A percentile compares a stretch with the other conserved stretches of the same genome.
Evolutionary conservation across 2,113 vertebrate species (phyloP).

Genomic region (Amia ocellicauda): DNA sequence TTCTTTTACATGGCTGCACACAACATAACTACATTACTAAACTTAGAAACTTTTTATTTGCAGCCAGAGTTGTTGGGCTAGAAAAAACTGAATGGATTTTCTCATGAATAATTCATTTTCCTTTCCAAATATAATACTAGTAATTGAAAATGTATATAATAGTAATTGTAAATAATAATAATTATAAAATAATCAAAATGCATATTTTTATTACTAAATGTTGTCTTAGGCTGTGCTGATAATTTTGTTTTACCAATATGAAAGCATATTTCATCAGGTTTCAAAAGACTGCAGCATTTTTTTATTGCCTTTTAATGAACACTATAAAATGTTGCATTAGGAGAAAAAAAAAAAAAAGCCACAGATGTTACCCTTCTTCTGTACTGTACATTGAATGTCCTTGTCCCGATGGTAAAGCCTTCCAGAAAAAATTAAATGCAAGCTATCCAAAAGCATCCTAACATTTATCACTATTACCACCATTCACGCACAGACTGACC

Average conservation of each 20-base stretch:
- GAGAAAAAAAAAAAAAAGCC: conserved; percentile 39
- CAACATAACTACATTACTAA: no score
- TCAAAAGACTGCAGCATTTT: conserved; percentile 43
- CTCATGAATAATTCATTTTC: no score
- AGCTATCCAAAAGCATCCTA: no score
- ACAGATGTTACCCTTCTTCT: conserved; percentile 53
- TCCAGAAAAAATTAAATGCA: conserved; percentile 33
- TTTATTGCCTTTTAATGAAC: conserved; percentile 62
- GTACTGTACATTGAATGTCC: conserved; percentile 57
- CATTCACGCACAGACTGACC: no score
- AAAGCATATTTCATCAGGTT: conserved; percentile 54
- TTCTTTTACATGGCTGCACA: no score
- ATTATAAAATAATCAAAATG: conserved; percentile 12
- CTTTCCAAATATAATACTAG: conserved; percentile 9
- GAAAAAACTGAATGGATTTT: no score
- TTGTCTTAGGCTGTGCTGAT: conserved; percentile 29
- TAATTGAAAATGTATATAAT: conserved; percentile 28
- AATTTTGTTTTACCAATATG: conserved; percentile 47
- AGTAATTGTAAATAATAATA: conserved; percentile 23
- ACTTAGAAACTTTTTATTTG: no score
- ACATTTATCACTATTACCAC: no score
- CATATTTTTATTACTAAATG: conserved; percentile 36
- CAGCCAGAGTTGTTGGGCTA: no score
- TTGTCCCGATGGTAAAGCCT: conserved; percentile 42
- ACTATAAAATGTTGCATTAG: conserved; percentile 52